These are phyloP conservation scores for Kryptolebias marmoratus DNA, from an alignment of 2,113 vertebrate species.

Conservation along the genomic window DNA sequence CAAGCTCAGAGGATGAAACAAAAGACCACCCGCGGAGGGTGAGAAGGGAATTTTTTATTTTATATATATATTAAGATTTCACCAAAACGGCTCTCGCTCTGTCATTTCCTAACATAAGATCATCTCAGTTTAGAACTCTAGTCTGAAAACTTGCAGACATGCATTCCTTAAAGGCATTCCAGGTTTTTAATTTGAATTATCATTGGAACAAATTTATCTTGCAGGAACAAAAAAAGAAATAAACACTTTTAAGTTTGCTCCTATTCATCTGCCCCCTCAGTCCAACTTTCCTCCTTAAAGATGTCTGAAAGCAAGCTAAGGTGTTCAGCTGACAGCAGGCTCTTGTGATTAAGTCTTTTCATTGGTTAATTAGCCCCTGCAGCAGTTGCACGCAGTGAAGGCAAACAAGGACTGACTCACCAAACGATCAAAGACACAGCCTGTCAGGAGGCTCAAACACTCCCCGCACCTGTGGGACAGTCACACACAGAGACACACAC, in stretches of 20 bases:
- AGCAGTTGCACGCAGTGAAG: constrained; percentile 70
- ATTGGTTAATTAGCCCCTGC: constrained; percentile 82
- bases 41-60: too few species aligned
- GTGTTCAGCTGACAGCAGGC: constrained; percentile 72
- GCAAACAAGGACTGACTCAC: constrained; percentile 74
- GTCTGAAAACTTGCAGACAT: too few species aligned
- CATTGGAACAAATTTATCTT: constrained; percentile 21
- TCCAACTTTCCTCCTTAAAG: constrained; percentile 41
- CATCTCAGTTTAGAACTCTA: too few species aligned
- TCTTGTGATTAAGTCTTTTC: constrained; percentile 79
- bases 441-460: constrained; percentile 77
- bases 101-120: too few species aligned
- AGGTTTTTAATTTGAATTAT: background rate
- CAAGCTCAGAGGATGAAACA: too few species aligned
- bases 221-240: constrained; percentile 23
- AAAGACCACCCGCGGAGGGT: too few species aligned
- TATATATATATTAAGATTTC: too few species aligned
- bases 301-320: constrained; percentile 71
- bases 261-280: background rate
- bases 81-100: too few species aligned
- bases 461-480: constrained; percentile 74
- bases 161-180: too few species aligned
- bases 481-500: constrained; percentile 52
- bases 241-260: constrained; percentile 44
- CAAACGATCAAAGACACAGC: constrained; percentile 75